Base-by-base conservation (phyloP, 2,888 invertebrate species). In the Capitulum mitella region DNA sequence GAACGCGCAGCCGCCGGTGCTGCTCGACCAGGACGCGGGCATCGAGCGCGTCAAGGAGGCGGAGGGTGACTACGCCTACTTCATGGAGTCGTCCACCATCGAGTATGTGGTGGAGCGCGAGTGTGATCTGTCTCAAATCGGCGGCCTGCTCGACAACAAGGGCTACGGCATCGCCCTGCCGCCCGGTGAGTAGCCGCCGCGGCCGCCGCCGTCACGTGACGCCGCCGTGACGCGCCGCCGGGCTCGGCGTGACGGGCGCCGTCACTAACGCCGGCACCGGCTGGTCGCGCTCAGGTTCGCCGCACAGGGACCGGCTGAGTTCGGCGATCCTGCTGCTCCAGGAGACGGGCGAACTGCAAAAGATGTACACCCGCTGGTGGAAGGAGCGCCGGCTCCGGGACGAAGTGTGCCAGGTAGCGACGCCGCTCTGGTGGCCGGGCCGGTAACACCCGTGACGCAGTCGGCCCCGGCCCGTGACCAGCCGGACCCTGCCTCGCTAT, bases 341-440 rank as follows among this genome's bases (percentile, higher is more conserved):
- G 88, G 98, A 98, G 87, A 94, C 94, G 85, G 97, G 97, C 76
- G 92, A 92, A 86, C 89, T 98, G 81, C 95, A 94, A 85, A 92
- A 93, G 85, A 88, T 98, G 83, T 97, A 98, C 89, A 94, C 95
- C 46, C 92, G 93, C 85, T 99, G 98, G 98, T 98, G 98, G 98
- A 95, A 94, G 85, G 93, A 95, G 86, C 93, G 92, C 87, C 90
- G 94, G 6, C 76, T 76, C 46, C 43, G 12, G 43, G 16, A 32
- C 12, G 75, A 75, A 0, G 43, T 1, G 22, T 75, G 75, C 29
- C 2, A 75, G 75, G 75, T 75, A 43, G n/a, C n/a, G 3, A 5
- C 6, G 58, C n/a, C 8, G 58, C 6, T 58, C 26, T 58, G 58
- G 6, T 14, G 10, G 6, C 26, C 6, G 6, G 58, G 10, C 58